Conservation (phyloP, 2,113 vertebrate species). For the Stercorarius parasiticus region DNA sequence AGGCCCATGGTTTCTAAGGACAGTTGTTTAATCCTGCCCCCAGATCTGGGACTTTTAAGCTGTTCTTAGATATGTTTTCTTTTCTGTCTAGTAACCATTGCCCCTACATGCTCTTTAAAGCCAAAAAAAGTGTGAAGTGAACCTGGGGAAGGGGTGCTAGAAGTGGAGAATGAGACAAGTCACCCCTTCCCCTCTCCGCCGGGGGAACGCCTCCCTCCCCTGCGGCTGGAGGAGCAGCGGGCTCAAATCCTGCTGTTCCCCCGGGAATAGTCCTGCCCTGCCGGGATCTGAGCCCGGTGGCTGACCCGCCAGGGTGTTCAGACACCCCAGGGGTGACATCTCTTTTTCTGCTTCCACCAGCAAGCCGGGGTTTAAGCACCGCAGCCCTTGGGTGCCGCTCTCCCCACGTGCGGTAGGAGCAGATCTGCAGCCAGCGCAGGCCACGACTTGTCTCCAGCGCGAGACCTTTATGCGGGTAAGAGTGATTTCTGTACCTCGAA, state of each 20-base stretch:
- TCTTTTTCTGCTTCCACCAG: not conserved
- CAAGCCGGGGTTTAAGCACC: not conserved
- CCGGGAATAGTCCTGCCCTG: not conserved
- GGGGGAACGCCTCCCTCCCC: not conserved
- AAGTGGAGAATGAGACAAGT: not conserved
- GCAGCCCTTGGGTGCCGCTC: not conserved
- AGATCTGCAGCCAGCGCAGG: not conserved
- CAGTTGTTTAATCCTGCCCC: conserved; percentile 13
- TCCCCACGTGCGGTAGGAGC: not conserved
- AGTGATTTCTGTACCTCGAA: not conserved
- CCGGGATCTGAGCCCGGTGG: not conserved
- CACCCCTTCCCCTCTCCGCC: not conserved
- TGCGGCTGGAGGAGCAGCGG: not conserved
- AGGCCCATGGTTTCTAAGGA: conserved; percentile 34
- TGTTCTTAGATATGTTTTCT: not conserved
- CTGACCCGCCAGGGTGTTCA: not conserved
- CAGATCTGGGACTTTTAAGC: not conserved
- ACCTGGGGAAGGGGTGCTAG: not conserved
- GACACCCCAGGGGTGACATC: not conserved
- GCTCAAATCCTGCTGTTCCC: not conserved
- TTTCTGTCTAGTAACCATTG: not conserved
- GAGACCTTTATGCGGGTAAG: not conserved
- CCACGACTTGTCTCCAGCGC: not conserved
- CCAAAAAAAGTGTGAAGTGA: not conserved
- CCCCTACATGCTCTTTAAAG: not conserved